Base-by-base conservation (phyloP, 2,888 invertebrate genomes). In the Steinernema scapterisci region DNA sequence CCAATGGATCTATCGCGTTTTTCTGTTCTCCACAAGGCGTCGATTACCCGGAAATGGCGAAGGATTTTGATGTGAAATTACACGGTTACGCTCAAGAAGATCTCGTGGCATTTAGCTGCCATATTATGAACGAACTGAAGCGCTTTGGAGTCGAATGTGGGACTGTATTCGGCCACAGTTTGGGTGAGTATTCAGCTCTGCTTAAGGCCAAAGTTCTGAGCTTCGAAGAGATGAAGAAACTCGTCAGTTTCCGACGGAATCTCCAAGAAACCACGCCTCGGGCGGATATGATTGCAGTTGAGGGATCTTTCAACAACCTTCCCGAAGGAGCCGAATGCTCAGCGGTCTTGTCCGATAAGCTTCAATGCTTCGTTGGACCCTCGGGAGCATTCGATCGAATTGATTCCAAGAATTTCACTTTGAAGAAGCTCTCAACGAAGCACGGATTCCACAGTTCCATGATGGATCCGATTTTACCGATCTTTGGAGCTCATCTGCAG, bases 11-110 rank as follows among this genome's bases (percentile, higher is more conserved):
- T 9, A 54, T 85, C 6, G 83, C 82, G 7, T 78, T 84, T 71
- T 85, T 79, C 72, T 86, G 85, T 73, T 78, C 80, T 16, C 86
- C 84, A 0, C 86, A 86, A 76, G 86, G 86, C 7, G 76, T 84
- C 6, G 82, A 86, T 38, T 84, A 79, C 46, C 52, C 79, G 0
- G 76, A 79, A 44, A 83, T 86, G 71, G 63, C 16, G 31, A 63
- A 63, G 25, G 63, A 63, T 31, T 63, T 31, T 16, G 31, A 38
- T n/a, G 1, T 63, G 1, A 16, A 27, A 5, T 16, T 63, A n/a
- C 16, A 27, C 11, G 63, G 63, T 31, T 13, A 31, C 9, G 13
- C 82, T 13, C 72, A n/a, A 1, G 71, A 73, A 19, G 81, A 83
- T 70, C 11, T 52, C 43, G 3, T 63, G 13, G 27, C 80, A 78